These are phyloP conservation scores for Pandemis heparana DNA, from an alignment of 2,888 invertebrate species.

Conservation along the genomic window DNA sequence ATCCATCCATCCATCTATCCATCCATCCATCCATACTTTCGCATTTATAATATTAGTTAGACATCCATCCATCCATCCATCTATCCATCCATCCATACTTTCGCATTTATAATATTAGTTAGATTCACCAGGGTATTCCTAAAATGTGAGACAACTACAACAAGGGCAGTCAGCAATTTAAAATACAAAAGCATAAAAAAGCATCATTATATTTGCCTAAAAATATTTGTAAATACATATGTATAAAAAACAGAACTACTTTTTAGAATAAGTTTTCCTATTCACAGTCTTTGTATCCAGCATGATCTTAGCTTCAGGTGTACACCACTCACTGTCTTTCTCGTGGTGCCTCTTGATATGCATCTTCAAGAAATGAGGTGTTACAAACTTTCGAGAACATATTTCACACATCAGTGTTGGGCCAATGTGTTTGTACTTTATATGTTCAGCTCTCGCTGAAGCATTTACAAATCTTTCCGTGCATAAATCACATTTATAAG, in stretches of 20 bases:
- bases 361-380: slow-evolving; percentile 69
- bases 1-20: too few species aligned
- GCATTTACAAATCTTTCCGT: slow-evolving; percentile 76
- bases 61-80: too few species aligned
- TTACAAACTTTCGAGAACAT: slow-evolving; percentile 75
- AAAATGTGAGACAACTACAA: too few species aligned
- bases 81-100: too few species aligned
- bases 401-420: slow-evolving; percentile 74
- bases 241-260: background rate
- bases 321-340: slow-evolving; percentile 63
- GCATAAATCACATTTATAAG: slow-evolving; percentile 72
- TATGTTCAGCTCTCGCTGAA: slow-evolving; percentile 77
- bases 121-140: too few species aligned
- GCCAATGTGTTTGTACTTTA: slow-evolving; percentile 74
- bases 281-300: background rate
- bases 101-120: too few species aligned
- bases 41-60: too few species aligned
- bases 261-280: slow-evolving; percentile 4
- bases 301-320: slow-evolving; percentile 56
- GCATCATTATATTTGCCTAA: too few species aligned
- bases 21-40: too few species aligned
- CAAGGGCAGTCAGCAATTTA: too few species aligned
- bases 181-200: too few species aligned
- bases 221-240: too few species aligned
- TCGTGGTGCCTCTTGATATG: slow-evolving; percentile 75